Evolutionary conservation across 1,140 invertebrate species (phyloP).

Genomic region (Acromyrmex charruanus): DNA sequence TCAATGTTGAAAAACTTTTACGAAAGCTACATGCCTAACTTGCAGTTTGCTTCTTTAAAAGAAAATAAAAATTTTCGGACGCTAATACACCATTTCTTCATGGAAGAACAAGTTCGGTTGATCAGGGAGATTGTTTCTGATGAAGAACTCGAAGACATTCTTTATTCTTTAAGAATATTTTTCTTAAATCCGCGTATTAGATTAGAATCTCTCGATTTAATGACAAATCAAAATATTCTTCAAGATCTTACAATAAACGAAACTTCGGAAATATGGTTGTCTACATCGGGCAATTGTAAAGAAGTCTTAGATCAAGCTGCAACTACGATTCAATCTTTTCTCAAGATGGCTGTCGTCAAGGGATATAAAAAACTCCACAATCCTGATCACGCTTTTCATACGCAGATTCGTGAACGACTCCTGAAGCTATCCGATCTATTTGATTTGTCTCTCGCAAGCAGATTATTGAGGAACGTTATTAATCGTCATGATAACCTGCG

Average conservation of each 20-base stretch:
- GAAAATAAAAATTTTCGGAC: conserved; percentile 42
- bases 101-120: conserved; percentile 65
- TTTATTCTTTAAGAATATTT: conserved; percentile 68
- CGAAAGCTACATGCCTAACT: conserved; percentile 75
- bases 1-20: conserved; percentile 74
- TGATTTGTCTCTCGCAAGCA: conserved; percentile 42
- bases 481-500: conserved; percentile 38
- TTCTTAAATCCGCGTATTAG: conserved; percentile 71
- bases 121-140: conserved; percentile 24
- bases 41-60: background rate
- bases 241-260: background rate
- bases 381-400: conserved; percentile 56
- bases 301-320: conserved; percentile 45
- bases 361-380: conserved; percentile 68
- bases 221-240: background rate
- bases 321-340: conserved; percentile 69
- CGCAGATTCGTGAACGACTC: conserved; percentile 42
- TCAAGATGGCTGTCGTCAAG: conserved; percentile 66
- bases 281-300: background rate
- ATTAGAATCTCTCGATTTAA: background rate
- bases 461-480: conserved; percentile 64
- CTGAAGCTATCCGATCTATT: conserved; percentile 64
- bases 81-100: conserved; percentile 75
- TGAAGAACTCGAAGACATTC: background rate
- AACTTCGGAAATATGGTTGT: background rate